Base-by-base conservation (phyloP, 2,113 vertebrate species). In the Fulica atra region DNA sequence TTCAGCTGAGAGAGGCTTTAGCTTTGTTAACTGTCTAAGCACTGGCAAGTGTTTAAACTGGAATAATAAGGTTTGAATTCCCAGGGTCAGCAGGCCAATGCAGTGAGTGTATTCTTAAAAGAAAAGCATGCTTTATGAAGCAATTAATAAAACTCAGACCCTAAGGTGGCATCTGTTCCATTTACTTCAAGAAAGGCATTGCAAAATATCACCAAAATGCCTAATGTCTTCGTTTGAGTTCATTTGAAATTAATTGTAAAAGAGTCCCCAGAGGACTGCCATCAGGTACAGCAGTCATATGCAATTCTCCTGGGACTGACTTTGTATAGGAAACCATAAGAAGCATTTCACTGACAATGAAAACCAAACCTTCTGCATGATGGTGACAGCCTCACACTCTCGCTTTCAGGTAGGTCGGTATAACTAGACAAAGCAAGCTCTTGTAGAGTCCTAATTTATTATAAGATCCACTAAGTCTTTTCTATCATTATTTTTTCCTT, bases 11-110 rank as follows among this genome's bases (percentile, higher is more conserved):
- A 83, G 31, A 96, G 28, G 61, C 31, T 86, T 92, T 81, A 64
- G 82, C 72, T 93, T 95, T 68, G 80, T 95, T 96, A 94, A 90
- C 92, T 57, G 38, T 73, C 79, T 74, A 29, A 78, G 74, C 48
- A 71, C 48, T 76, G 86, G 77, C 82, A 93, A 96, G n/a, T 94
- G 82, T 94, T 93, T 92, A 91, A 96, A 88, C 60, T 56, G 13
- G 81, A 94, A 72, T 93, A 94, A 97, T 88, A 92, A 95, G 86
- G 65, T 95, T 92, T 92, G 80, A 92, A 94, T 88, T 96, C 53
- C 38, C 65, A 88, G 57, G 92, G 95, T 93, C 92, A 96, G 38
- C 40, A 93, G 88, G 77, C 88, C 93, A 92, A 74, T 12, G 25
- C n/a, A 53, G 60, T 61, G 50, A 84, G 26, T 74, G 80, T 81